phyloP scores from a whole-genome alignment of 2,113 vertebrate genomes.

The Pleuronectes platessa region DNA sequence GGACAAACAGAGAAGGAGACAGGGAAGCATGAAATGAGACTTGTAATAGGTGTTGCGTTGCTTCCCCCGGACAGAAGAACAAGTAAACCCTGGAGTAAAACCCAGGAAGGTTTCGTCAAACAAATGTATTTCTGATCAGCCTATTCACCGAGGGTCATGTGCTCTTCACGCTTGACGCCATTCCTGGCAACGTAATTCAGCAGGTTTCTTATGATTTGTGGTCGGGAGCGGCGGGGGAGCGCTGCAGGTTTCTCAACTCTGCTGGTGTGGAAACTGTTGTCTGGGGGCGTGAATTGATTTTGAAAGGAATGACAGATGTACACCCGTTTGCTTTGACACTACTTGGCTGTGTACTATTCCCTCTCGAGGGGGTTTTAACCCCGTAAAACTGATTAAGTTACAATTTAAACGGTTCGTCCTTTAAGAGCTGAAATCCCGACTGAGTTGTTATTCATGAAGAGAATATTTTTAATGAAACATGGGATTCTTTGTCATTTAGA shows the following conservation, averaged over 20 bases:
- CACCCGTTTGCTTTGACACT: not conserved
- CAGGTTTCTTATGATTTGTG: conserved; percentile 26
- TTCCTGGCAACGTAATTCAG: conserved; percentile 24
- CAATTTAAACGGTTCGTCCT: conserved; percentile 3
- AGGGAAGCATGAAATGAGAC: conserved; percentile 32
- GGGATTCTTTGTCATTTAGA: too few relatives aligned
- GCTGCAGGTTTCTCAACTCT: not conserved
- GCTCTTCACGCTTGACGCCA: conserved; percentile 1
- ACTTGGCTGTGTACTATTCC: conserved; percentile 50
- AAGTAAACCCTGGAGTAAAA: not conserved
- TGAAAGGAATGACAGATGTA: conserved; percentile 47
- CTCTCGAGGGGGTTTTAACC: conserved; percentile 3
- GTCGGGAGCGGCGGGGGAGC: not conserved
- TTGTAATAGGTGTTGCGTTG: conserved; percentile 19
- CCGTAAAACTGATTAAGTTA: conserved; percentile 20
- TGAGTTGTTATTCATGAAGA: not conserved
- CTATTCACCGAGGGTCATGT: not conserved
- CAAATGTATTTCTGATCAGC: conserved; percentile 40
- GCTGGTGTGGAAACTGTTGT: conserved; percentile 35
- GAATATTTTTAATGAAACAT: not conserved
- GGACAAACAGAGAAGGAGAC: not conserved
- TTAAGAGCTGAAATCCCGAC: not conserved
- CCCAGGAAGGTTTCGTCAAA: conserved; percentile 16
- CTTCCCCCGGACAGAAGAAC: not conserved
- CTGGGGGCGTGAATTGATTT: conserved; percentile 47